A percentile compares a stretch with the other conserved stretches of the same genome.
These are phyloP conservation scores for Galeopterus variegatus DNA, from an alignment of 2,113 vertebrate genomes.

Conservation along the genomic window DNA sequence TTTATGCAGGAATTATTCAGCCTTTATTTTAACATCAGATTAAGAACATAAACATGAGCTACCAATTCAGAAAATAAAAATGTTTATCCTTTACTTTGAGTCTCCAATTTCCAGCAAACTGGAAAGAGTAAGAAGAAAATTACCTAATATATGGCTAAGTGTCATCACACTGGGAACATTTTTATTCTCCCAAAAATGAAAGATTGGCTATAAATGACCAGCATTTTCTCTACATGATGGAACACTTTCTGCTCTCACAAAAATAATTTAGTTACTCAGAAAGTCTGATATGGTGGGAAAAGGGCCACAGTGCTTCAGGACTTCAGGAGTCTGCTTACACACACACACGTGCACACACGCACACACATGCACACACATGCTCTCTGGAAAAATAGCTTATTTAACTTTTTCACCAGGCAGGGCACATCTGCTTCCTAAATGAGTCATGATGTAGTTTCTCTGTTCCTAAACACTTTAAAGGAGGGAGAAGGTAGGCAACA, in stretches of 20 bases:
- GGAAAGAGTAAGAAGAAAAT: slow-evolving; percentile 8
- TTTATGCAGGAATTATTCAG: background rate
- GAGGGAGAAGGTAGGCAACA: background rate
- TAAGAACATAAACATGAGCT: background rate
- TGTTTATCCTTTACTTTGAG: background rate
- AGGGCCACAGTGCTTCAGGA: background rate
- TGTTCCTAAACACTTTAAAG: background rate
- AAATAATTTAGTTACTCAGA: slow-evolving; percentile 7
- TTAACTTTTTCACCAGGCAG: background rate
- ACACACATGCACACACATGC: background rate
- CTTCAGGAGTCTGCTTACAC: background rate
- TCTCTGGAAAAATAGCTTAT: background rate
- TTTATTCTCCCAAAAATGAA: slow-evolving; percentile 43
- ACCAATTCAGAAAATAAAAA: slow-evolving; percentile 8
- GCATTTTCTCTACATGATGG: background rate
- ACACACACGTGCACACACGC: background rate
- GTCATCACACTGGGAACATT: background rate
- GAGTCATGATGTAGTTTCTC: background rate
- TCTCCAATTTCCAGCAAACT: slow-evolving; percentile 5
- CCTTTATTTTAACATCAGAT: slow-evolving; percentile 19
- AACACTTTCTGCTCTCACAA: background rate
- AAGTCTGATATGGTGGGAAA: background rate
- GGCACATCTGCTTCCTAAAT: background rate
- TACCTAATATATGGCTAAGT: background rate
- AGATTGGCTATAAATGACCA: background rate